Base-by-base conservation (phyloP, 1,140 invertebrate species). In the Ectropis grisescens region DNA sequence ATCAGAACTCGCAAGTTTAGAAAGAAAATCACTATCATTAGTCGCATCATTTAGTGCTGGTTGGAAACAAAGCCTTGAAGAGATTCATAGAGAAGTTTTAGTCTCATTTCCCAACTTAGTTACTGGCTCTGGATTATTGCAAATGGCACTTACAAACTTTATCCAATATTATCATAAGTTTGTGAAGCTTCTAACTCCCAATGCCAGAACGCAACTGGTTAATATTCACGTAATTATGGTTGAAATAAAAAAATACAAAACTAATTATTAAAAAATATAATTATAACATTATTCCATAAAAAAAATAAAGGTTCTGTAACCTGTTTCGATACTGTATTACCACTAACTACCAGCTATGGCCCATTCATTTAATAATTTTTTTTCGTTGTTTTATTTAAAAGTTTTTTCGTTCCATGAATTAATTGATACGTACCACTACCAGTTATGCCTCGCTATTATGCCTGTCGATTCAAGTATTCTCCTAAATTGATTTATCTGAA, bases 201-300 rank as follows among this genome's bases (percentile, higher is more conserved):
- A 93, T 64, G 90, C 91, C 2, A 86, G 94, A 49, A 90, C 92
- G 12, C 95, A 98, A 78, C 85, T 99, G 11, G 95, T 98, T 0
- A 99, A 98, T 71, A 98, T 98, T 67, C 98, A 99, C 84, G 94
- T 98, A 36, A 93, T 99, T 37, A 99, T 98, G 94, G 95, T 98
- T 1, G 97, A 99, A 86, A 94, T 99, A 25, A 99, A 99, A 76
- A 99, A 98, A 86, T 98, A 98, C 82, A 99, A 94, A 87, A 96
- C 88, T 53, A 94, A 90, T 74, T 93, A 90, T 83, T 93, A 81
- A 84, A 22, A n/a, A n/a, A n/a, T n/a, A n/a, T n/a, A 31, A n/a
- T 12, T 28, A 10, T n/a, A n/a, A n/a, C n/a, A n/a, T n/a, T n/a
- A n/a, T n/a, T n/a, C n/a, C n/a, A n/a, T n/a, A n/a, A n/a, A n/a